phyloP scores from a whole-genome alignment of 2,888 invertebrate species.

The Eristalis arbustorum region DNA sequence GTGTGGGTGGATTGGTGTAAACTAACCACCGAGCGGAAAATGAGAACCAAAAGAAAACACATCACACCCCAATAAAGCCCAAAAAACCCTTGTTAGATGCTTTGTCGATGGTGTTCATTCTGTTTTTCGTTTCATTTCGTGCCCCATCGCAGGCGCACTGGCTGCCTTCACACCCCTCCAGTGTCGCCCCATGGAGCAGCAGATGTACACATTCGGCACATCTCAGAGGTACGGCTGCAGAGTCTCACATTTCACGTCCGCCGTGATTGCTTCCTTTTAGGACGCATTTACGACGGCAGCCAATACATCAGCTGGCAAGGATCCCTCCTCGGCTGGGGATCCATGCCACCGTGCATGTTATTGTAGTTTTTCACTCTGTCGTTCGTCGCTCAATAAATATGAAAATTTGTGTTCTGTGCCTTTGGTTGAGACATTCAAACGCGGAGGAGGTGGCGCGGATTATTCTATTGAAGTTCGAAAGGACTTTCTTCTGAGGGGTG shows the following conservation, averaged over 20 bases:
- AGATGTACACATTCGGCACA: constrained; percentile 24
- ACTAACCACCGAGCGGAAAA: constrained; percentile 27
- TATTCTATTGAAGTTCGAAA: not conserved
- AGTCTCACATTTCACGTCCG: constrained; percentile 38
- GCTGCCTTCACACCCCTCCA: not conserved
- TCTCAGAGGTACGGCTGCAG: constrained; percentile 8
- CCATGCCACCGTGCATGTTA: not conserved
- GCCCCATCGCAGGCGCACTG: not conserved
- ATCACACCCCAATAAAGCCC: not conserved
- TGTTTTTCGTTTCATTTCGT: not conserved
- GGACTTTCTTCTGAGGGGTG: not conserved
- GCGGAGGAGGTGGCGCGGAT: not conserved
- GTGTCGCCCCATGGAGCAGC: not conserved
- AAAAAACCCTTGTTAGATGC: constrained; percentile 9
- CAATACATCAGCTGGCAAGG: constrained; percentile 29
- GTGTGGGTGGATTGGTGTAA: not conserved
- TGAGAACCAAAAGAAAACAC: constrained; percentile 14
- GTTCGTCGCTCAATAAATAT: not conserved
- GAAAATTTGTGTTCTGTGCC: not conserved
- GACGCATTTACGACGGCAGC: constrained; percentile 44
- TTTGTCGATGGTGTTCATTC: not conserved
- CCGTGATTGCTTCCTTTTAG: constrained; percentile 39
- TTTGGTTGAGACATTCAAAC: not conserved
- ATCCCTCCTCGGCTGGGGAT: not conserved
- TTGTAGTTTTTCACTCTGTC: not conserved